Base-by-base conservation (phyloP, 1,140 invertebrate species). In the Helicoverpa armigera region DNA sequence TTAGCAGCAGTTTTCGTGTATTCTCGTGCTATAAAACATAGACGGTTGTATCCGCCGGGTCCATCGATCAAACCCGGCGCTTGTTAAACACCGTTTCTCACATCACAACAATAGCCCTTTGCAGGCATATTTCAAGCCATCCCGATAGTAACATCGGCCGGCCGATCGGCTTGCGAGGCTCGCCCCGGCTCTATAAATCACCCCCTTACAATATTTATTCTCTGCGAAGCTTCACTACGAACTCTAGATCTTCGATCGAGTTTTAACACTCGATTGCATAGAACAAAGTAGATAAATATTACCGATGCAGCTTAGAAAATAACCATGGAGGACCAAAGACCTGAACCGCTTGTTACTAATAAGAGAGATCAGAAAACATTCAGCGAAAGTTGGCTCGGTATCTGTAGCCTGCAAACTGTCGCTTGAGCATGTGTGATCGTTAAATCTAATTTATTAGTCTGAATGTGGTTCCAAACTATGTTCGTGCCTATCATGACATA, bases 61-160 rank as follows among this genome's bases (percentile, higher is more conserved):
- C 87, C 90, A 94, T 94, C 93, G 91, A 94, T 94, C 91, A 94
- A 88, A 80, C 70, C 76, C 83, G 86, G 86, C 86, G 90, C 90
- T 94, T 94, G 93, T 94, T 94, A 94, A 90, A 94, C 91, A 93
- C 91, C 88, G 92, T 94, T 93, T 93, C 92, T 94, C 91, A 94
- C 91, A 92, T 93, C 89, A 91, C 91, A 93, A 94, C 91, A 91
- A 91, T 91, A 88, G 91, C 90, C 82, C 87, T 88, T 84, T 86
- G 89, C 87, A 86, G 89, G 92, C 90, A 94, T 94, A 94, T 93
- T 94, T 94, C 92, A 94, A 92, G 85, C 86, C 87, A 89, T 90
- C 89, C 90, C 89, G 91, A 92, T 93, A 90, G 85, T 78, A 88
- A 89, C 90, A 91, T 91, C 89, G 90, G 85, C 83, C 84, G 87